Evolutionary conservation across 2,888 invertebrate species (phyloP), one percentile per base, ranked within the genome.

Genomic region (Microplitis manilae): DNA sequence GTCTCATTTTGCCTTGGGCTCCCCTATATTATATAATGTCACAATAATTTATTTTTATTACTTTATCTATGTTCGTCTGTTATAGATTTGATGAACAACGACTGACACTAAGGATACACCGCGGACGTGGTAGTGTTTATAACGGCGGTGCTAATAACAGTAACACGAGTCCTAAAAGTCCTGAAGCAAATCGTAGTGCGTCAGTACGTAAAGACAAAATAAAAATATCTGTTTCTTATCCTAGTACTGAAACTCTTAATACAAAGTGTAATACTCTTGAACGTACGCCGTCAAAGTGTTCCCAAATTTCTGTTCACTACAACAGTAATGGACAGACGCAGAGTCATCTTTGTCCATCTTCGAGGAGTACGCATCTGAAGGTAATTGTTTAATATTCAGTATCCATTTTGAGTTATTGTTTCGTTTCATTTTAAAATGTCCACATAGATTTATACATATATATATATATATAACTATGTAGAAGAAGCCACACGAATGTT

Each of bases 51-150:
- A 13, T 59, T 8, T 59, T 13, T 59, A 17, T n/a, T n/a, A 62
- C 17, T n/a, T 62, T 7, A 62, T 15, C 17, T 2, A 15, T 62
- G 6, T 62, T 62, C 15, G 5, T 62, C 17, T 62, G n/a, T 90
- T 94, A 92, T 85, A 94, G 96, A 39, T 96, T 96, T 88, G 96
- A 96, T 84, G 96, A 97, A 88, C 96, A 97, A 89, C 94, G 96
- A n/a, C 91, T 98, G 60, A 98, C 97, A 0, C 90, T 98, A 79
- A 93, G 98, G 82, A 97, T 98, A 84, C 98, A 98, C 90, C 92
- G 97, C 0, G 98, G 98, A 0, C 92, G 95, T 1, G 94, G 95
- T 0, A 94, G 94, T 2, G 91, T 92, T 59, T 87, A 89, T 79
- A 89, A 89, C 78, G 88, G 89, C 68, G 89, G 87, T 78, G 50